Evolutionary conservation across 2,797 vertebrate species (phyloP), one percentile per base, ranked within the genome.

Genomic region (Micropoecilia bifurca): DNA sequence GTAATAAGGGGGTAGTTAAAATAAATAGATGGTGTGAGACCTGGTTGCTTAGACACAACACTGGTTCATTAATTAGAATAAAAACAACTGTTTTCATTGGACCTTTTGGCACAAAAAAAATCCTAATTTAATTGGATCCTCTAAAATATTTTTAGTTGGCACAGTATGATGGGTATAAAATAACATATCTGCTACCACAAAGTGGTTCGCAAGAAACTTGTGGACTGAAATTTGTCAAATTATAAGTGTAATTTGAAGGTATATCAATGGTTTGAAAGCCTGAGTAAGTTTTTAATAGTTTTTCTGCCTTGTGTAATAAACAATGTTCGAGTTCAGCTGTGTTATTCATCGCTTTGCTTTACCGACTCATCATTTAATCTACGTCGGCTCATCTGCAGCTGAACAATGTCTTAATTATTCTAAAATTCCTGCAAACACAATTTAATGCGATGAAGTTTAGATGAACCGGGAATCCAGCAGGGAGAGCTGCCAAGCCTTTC

Each of bases 401-500:
- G 80, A 14, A 20, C 30, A 68, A 81, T 71, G 7, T 74, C 76
- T 53, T 85, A 46, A 82, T 92, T 84, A 86, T 85, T 90, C 82
- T 81, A 28, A 59, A 73, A 81, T 73, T 82, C 83, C 28, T 81
- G 83, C 79, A 30, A 59, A 63, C n/a, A 4, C 72, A 16, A 25
- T 82, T 85, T 88, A 77, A 90, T 76, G 57, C 76, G 84, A 85
- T 81, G 74, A 57, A 63, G 18, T 85, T 90, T 88, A 86, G 90
- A 92, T 82, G 72, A 87, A 83, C 39, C 78, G 66, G 12, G 83
- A 71, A 89, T 82, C 80, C 91, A 85, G 77, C 87, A 39, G 92
- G 93, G 90, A 88, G 89, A 90, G 85, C 75, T 88, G 71, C 76
- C 12, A 39, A 85, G 82, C 73, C 89, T 92, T 92, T 93, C 90